A percentile compares a stretch with the other conserved stretches of the same genome.
Conservation (phyloP, 2,113 vertebrate species). For the Pavo muticus region DNA sequence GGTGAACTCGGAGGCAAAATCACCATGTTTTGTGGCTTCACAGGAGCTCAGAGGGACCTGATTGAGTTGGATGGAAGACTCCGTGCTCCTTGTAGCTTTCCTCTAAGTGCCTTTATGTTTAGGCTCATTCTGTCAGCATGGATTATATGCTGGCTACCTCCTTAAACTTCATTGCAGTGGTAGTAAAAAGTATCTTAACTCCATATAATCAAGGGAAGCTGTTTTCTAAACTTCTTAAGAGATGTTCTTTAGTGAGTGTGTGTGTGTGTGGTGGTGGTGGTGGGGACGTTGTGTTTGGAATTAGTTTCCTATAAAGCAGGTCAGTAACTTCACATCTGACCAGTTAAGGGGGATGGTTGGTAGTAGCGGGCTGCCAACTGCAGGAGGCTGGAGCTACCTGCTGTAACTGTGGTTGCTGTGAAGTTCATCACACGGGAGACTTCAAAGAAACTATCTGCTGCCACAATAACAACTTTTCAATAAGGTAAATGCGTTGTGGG, state of each 20-base stretch:
- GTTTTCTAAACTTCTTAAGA: not conserved
- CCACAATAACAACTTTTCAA: not conserved
- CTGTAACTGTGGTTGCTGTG: not conserved
- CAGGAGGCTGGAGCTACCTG: rapidly evolving
- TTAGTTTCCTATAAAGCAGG: not conserved
- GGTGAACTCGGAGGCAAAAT: not conserved
- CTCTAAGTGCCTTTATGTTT: not conserved
- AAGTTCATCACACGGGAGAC: not conserved
- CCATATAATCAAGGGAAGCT: not conserved
- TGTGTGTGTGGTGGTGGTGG: not conserved
- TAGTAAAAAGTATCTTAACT: not conserved
- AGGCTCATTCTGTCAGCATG: not conserved
- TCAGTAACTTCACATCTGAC: not conserved
- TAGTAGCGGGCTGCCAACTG: not conserved
- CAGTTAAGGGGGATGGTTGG: not conserved
- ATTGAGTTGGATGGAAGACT: not conserved
- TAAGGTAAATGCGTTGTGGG: not conserved
- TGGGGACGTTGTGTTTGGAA: too few species aligned
- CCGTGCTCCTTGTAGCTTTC: not conserved
- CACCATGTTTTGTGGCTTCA: rapidly evolving
- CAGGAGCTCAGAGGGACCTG: not conserved
- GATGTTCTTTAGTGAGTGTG: not conserved
- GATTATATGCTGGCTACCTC: not conserved
- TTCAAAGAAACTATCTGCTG: not conserved
- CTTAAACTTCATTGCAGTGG: not conserved